These are phyloP conservation scores for Campoletis sonorensis DNA, from an alignment of 1,140 invertebrate genomes.

Conservation along the genomic window DNA sequence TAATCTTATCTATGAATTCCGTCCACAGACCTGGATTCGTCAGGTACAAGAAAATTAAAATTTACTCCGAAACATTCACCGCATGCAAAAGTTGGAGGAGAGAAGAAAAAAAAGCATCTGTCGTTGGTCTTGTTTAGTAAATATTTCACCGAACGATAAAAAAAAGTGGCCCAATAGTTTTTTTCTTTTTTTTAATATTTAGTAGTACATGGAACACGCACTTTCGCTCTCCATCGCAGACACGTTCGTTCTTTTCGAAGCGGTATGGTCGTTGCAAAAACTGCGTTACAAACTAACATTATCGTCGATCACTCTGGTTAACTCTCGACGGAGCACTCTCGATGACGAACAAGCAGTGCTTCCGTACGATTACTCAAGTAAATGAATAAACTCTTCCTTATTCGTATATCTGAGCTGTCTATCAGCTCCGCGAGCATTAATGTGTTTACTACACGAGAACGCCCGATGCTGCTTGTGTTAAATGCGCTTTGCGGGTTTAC, in stretches of 20 bases:
- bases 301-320: slow-evolving; percentile 18
- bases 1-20: too few relatives aligned
- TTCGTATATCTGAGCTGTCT: not conserved
- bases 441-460: too few relatives aligned
- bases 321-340: slow-evolving; percentile 3
- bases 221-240: slow-evolving; percentile 28
- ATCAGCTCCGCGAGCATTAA: too few relatives aligned
- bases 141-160: too few relatives aligned
- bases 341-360: not conserved
- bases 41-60: slow-evolving; percentile 10
- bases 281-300: slow-evolving; percentile 34
- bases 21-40: too few relatives aligned
- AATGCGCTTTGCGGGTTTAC: slow-evolving; percentile 17
- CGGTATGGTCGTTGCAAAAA: slow-evolving; percentile 3
- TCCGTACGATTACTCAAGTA: not conserved
- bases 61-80: not conserved
- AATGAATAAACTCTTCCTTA: not conserved
- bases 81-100: not conserved
- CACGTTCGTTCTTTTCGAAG: slow-evolving; percentile 26
- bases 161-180: not conserved
- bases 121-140: not conserved
- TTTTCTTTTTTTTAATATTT: not conserved
- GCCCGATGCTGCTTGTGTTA: not conserved
- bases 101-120: not conserved
- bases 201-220: slow-evolving; percentile 10